These are phyloP conservation scores for Gymnocephalus cernua DNA, from an alignment of 2,113 vertebrate species.

Conservation along the genomic window DNA sequence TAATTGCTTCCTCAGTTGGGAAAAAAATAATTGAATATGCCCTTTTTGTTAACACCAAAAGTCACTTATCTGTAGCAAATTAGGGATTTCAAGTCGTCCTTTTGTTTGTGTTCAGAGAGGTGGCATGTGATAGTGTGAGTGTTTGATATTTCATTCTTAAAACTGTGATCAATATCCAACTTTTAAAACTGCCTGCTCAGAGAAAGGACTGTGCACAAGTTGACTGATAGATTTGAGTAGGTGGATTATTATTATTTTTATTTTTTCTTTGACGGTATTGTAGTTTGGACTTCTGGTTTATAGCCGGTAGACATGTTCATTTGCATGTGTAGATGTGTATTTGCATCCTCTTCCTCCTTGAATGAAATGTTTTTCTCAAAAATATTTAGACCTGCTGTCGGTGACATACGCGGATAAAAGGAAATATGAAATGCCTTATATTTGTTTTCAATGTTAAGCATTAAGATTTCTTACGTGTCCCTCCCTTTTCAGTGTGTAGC, in stretches of 20 bases:
- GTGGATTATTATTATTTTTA: conserved; percentile 18
- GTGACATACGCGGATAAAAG: conserved; percentile 77
- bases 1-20: conserved; percentile 79
- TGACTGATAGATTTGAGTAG: conserved; percentile 68
- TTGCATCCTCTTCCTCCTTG: conserved; percentile 76
- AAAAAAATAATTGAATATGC: conserved; percentile 62
- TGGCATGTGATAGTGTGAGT: conserved; percentile 78
- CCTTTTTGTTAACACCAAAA: conserved; percentile 79
- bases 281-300: conserved; percentile 74
- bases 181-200: conserved; percentile 78
- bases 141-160: conserved; percentile 81
- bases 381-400: conserved; percentile 80
- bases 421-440: conserved; percentile 83
- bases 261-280: conserved; percentile 67
- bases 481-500: conserved; percentile 80
- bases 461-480: conserved; percentile 74
- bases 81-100: conserved; percentile 68
- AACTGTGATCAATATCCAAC: conserved; percentile 82
- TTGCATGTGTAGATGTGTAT: conserved; percentile 83
- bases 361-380: conserved; percentile 79
- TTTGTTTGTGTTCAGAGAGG: conserved; percentile 74
- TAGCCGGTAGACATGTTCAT: conserved; percentile 72
- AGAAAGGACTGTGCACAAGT: conserved; percentile 77
- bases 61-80: conserved; percentile 77
- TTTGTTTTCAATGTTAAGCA: conserved; percentile 80